Evolutionary conservation across 2,113 vertebrate genomes (phyloP).

Genomic region (Riparia riparia): DNA sequence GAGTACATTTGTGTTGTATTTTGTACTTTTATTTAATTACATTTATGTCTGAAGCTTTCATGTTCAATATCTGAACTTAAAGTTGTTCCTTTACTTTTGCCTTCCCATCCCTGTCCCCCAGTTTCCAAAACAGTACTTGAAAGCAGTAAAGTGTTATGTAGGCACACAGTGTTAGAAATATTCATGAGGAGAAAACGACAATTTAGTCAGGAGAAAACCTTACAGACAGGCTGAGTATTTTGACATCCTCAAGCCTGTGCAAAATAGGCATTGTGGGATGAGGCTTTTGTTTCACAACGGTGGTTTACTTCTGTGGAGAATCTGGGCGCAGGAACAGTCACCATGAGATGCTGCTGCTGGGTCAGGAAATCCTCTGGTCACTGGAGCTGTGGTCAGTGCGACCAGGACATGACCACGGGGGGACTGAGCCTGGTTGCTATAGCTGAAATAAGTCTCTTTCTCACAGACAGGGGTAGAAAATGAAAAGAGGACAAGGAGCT

Average conservation of each 20-base stretch:
- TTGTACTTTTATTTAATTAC: conserved; percentile 4
- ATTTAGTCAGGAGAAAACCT: background rate
- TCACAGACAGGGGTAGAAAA: background rate
- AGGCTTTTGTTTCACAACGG: background rate
- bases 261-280: background rate
- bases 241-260: background rate
- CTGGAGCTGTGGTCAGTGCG: background rate
- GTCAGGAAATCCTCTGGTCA: background rate
- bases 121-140: background rate
- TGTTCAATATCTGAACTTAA: background rate
- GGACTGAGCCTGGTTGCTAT: background rate
- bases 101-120: background rate
- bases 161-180: background rate
- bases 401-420: background rate
- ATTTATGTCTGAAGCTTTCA: background rate
- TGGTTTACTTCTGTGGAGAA: background rate
- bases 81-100: background rate
- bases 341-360: background rate
- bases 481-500: conserved; percentile 15
- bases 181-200: background rate
- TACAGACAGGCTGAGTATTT: background rate
- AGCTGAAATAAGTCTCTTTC: background rate
- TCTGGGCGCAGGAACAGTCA: background rate
- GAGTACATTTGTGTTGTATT: background rate
- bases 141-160: background rate